phyloP scores from a whole-genome alignment of 2,797 vertebrate species.

The Steatocranus sp. region DNA sequence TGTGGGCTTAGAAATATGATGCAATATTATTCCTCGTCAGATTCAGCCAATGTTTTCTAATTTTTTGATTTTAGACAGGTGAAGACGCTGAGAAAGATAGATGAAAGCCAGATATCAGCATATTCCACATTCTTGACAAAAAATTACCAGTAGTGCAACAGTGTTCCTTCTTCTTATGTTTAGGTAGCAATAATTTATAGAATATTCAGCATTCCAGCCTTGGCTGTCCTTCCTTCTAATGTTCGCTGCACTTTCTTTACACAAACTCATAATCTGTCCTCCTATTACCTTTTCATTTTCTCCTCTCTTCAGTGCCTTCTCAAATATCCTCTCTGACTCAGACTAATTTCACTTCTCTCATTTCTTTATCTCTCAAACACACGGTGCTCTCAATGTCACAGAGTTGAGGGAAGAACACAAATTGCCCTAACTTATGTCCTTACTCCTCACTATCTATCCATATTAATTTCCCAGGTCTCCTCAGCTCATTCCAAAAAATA shows the following conservation, averaged over 20 bases:
- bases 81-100: not conserved
- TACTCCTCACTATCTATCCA: not conserved
- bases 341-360: conserved; percentile 2
- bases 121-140: not conserved
- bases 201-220: not conserved
- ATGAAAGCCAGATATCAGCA: not conserved
- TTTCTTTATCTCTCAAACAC: conserved; percentile 30
- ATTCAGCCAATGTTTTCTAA: not conserved
- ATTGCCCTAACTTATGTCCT: conserved; percentile 1
- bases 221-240: not conserved
- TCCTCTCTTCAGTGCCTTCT: not conserved
- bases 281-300: not conserved
- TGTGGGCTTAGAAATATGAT: not conserved
- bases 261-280: not conserved
- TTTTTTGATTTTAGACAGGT: not conserved
- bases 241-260: not conserved
- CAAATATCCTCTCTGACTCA: not conserved
- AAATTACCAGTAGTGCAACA: not conserved
- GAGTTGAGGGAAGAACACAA: not conserved
- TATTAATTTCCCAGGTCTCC: conserved; percentile 6
- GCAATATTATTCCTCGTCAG: not conserved
- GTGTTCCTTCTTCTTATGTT: not conserved
- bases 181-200: not conserved
- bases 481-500: conserved; percentile 9
- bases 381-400: conserved; percentile 11